A percentile compares a stretch with the other conserved stretches of the same genome.
Conservation (phyloP, 2,797 vertebrate genomes). For the Lindbergichthys nudifrons region DNA sequence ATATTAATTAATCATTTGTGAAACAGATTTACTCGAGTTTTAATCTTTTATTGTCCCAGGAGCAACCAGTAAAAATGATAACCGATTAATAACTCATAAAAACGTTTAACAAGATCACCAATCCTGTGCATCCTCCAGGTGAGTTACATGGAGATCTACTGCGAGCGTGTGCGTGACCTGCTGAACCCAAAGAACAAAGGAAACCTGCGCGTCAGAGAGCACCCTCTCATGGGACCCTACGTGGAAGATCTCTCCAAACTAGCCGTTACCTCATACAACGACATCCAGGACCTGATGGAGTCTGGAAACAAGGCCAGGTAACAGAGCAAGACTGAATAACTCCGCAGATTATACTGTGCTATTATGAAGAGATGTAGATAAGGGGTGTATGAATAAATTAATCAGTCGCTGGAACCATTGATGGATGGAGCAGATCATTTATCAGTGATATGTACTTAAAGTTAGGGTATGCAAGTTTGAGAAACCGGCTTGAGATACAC, state of each 20-base stretch:
- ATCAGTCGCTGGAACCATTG: background rate
- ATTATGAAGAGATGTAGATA: background rate
- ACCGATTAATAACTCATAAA: background rate
- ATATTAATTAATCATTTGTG: background rate
- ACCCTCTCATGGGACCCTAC: conserved; percentile 95
- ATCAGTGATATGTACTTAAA: background rate
- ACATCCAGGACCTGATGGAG: conserved; percentile 99
- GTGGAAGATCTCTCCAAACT: conserved; percentile 98
- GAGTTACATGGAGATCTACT: conserved; percentile 99
- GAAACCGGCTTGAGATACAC: no score
- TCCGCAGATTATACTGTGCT: background rate
- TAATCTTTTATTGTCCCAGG: background rate
- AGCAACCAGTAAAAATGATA: background rate
- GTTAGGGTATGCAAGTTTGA: no score
- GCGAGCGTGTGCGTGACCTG: conserved; percentile 96
- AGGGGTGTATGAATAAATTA: background rate
- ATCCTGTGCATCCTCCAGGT: conserved; percentile 82
- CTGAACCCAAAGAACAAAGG: conserved; percentile 99
- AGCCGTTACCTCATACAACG: conserved; percentile 96
- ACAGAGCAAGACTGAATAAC: background rate
- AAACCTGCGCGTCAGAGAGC: conserved; percentile 95
- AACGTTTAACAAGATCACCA: background rate
- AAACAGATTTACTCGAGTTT: background rate
- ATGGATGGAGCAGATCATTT: background rate
- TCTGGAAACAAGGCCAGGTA: conserved; percentile 99